These are phyloP conservation scores for Melanotaenia nigrans DNA, from an alignment of 2,797 vertebrate genomes.

Conservation along the genomic window DNA sequence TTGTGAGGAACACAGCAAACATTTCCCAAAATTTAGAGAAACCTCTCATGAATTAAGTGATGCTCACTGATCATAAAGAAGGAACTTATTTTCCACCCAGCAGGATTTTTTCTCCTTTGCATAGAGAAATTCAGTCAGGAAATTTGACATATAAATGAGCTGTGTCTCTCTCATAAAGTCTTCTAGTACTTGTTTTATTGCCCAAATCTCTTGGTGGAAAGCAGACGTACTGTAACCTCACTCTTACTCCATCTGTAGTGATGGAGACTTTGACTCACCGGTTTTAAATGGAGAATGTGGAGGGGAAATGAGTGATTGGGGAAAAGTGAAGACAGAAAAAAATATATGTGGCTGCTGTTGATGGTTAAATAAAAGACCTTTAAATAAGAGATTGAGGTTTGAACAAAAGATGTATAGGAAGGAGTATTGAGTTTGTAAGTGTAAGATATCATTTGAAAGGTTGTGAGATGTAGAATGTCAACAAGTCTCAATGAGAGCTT, in stretches of 20 bases:
- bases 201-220: constrained; percentile 28
- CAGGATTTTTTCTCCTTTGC: constrained; percentile 6
- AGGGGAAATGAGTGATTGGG: constrained; percentile 45
- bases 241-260: constrained; percentile 25
- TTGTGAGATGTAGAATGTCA: no score
- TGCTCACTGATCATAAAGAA: constrained; percentile 26
- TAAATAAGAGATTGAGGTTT: constrained; percentile 37
- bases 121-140: constrained; percentile 12
- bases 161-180: constrained; percentile 23
- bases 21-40: constrained; percentile 43
- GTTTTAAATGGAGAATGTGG: constrained; percentile 28
- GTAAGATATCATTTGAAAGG: no score
- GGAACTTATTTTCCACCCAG: constrained; percentile 22
- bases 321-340: constrained; percentile 39
- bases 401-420: constrained; percentile 3
- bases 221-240: constrained; percentile 47
- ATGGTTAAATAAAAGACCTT: constrained; percentile 32
- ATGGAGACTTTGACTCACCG: constrained; percentile 60
- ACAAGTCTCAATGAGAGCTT: constrained; percentile 32
- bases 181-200: constrained; percentile 30
- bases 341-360: constrained; percentile 23
- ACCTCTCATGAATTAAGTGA: constrained; percentile 22
- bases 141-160: constrained; percentile 38
- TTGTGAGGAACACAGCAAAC: constrained; percentile 38
- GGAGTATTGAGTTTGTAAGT: constrained; percentile 17